Evolutionary conservation across 1,140 invertebrate species (phyloP).

Genomic region (Heliconius hewitsoni): DNA sequence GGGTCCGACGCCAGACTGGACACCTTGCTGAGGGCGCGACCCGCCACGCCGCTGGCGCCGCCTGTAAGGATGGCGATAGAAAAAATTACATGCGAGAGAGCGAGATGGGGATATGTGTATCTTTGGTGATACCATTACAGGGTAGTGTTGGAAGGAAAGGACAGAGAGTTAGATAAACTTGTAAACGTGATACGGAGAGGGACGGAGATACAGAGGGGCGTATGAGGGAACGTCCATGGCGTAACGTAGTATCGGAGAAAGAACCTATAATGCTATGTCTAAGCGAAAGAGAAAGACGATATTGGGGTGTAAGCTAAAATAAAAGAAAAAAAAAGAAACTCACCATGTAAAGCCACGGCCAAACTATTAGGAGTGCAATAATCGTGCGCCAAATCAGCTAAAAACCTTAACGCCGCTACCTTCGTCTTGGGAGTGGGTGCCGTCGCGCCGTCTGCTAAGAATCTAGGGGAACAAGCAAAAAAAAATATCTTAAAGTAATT

Average conservation of each 20-base stretch:
- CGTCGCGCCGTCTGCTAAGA: conserved; percentile 94
- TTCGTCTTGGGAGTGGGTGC: conserved; percentile 94
- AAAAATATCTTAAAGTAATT: background rate
- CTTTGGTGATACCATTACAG: too few species aligned
- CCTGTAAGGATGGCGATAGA: conserved; percentile 41
- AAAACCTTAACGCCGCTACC: conserved; percentile 87
- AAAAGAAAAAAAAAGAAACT: background rate
- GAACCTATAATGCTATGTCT: too few species aligned
- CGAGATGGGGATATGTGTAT: background rate
- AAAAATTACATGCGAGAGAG: background rate
- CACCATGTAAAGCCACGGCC: conserved; percentile 70
- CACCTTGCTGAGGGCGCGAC: conserved; percentile 86
- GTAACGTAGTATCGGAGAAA: too few species aligned
- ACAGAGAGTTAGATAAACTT: too few species aligned
- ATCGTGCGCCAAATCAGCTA: conserved; percentile 85
- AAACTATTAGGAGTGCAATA: conserved; percentile 80
- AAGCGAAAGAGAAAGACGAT: too few species aligned
- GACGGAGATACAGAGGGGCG: too few species aligned
- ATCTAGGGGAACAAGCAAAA: conserved; percentile 74
- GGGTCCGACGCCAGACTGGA: conserved; percentile 85
- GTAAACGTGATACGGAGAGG: too few species aligned
- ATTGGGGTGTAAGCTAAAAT: too few species aligned
- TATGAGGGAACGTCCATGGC: background rate
- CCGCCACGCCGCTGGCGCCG: conserved; percentile 56
- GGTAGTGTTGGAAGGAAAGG: too few species aligned